Conservation (phyloP, 2,113 vertebrate genomes). For the Anguilla rostrata region DNA sequence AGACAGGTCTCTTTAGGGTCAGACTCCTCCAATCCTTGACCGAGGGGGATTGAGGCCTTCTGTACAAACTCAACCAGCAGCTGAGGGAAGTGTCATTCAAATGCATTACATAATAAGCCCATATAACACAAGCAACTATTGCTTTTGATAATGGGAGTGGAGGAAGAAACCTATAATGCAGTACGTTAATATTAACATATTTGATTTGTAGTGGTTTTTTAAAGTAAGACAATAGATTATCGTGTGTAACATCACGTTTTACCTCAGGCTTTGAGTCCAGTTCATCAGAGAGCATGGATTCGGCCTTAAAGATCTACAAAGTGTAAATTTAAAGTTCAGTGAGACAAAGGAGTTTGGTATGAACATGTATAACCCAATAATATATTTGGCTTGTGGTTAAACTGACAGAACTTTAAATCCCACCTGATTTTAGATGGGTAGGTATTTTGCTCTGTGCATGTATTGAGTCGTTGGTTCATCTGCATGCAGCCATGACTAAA, state of each 20-base stretch:
- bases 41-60: slow-evolving; percentile 93
- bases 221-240: too few relatives aligned
- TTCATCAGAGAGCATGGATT: slow-evolving; percentile 99
- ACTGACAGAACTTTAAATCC: background rate
- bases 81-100: slow-evolving; percentile 55
- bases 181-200: too few relatives aligned
- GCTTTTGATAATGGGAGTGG: background rate
- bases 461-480: background rate
- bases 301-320: slow-evolving; percentile 74
- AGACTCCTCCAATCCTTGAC: slow-evolving; percentile 85
- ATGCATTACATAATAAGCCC: slow-evolving; percentile 26
- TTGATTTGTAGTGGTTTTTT: too few relatives aligned
- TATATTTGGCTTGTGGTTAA: background rate
- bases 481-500: background rate
- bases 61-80: slow-evolving; percentile 99
- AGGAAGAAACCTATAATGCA: too few relatives aligned
- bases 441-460: slow-evolving; percentile 6
- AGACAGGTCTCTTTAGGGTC: slow-evolving; percentile 86
- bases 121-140: background rate
- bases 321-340: background rate
- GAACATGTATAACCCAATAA: background rate
- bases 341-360: background rate
- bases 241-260: slow-evolving; percentile 30
- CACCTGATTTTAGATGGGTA: slow-evolving; percentile 16
- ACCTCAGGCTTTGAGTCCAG: slow-evolving; percentile 99